Percentiles rank a stretch among this genome's conserved stretches.
Evolutionary conservation across 92 coral and sea anemone genomes (phyloP).

Genomic region (Bergia puertoricense): DNA sequence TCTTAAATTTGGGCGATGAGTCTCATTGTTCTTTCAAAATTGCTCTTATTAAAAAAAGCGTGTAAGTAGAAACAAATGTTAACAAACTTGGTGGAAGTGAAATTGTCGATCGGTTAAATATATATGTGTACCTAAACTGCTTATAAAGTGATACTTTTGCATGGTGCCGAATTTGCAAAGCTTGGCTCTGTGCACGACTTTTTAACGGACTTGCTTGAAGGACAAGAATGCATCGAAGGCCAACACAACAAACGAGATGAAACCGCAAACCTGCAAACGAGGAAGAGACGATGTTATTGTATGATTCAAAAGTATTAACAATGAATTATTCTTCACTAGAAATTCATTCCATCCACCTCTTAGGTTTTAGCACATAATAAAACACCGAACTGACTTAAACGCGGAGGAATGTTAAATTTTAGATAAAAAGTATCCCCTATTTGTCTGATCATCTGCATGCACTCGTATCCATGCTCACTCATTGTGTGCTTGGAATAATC

Average conservation of each 20-base stretch:
- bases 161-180: background rate
- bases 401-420: too few relatives aligned
- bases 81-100: too few relatives aligned
- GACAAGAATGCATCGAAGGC: conserved; percentile 21
- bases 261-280: conserved; percentile 29
- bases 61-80: too few relatives aligned
- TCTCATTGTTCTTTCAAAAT: too few relatives aligned
- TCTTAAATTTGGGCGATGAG: too few relatives aligned
- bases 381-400: too few relatives aligned
- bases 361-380: background rate
- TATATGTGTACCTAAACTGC: background rate
- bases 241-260: conserved; percentile 14
- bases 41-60: too few relatives aligned
- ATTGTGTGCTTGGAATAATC: too few relatives aligned
- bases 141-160: background rate
- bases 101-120: background rate
- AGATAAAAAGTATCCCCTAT: too few relatives aligned
- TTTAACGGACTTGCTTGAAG: conserved; percentile 34
- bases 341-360: background rate
- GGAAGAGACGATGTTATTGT: background rate
- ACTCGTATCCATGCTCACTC: too few relatives aligned
- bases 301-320: background rate
- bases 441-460: too few relatives aligned
- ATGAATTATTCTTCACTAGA: background rate
- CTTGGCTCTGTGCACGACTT: background rate